A percentile compares a stretch with the other conserved stretches of the same genome.
phyloP scores from a whole-genome alignment of 2,113 vertebrate genomes.

The Vidua macroura region DNA sequence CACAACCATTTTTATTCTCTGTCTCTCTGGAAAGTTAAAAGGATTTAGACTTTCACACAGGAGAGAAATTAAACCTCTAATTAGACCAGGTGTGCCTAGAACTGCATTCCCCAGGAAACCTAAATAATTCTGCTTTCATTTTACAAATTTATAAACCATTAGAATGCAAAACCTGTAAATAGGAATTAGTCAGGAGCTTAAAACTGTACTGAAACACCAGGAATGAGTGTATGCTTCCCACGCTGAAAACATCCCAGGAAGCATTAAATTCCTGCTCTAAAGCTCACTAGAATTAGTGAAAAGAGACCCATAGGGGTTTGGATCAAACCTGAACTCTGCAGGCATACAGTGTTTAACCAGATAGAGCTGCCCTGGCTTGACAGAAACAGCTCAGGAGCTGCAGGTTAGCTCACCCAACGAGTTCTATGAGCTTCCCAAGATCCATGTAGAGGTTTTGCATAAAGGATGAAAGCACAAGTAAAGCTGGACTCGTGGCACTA shows the following conservation, averaged over 20 bases:
- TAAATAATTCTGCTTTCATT: constrained; percentile 15
- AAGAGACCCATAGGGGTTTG: not conserved
- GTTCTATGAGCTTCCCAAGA: not conserved
- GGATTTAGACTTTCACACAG: constrained; percentile 23
- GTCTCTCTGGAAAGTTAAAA: constrained; percentile 3
- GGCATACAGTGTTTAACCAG: not conserved
- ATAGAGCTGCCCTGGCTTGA: not conserved
- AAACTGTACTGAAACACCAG: not conserved
- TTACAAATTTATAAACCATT: constrained; percentile 25
- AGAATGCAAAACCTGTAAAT: constrained; percentile 30
- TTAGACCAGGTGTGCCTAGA: constrained; percentile 43
- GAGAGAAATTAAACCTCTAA: constrained; percentile 60
- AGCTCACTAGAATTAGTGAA: not conserved
- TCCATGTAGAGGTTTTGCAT: not conserved
- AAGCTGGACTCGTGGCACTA: not conserved
- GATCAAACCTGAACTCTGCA: constrained; percentile 19
- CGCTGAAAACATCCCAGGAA: not conserved
- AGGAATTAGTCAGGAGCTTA: constrained; percentile 36
- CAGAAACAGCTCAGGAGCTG: not conserved
- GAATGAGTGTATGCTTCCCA: not conserved
- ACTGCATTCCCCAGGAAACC: constrained; percentile 4
- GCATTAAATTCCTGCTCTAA: constrained; percentile 8
- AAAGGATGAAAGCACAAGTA: not conserved
- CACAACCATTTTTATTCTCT: not conserved
- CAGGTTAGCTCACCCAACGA: not conserved